Percentiles rank a stretch among this genome's conserved stretches.
These are phyloP conservation scores for Cheilosia vulpina DNA, from an alignment of 2,888 invertebrate species.

Conservation along the genomic window DNA sequence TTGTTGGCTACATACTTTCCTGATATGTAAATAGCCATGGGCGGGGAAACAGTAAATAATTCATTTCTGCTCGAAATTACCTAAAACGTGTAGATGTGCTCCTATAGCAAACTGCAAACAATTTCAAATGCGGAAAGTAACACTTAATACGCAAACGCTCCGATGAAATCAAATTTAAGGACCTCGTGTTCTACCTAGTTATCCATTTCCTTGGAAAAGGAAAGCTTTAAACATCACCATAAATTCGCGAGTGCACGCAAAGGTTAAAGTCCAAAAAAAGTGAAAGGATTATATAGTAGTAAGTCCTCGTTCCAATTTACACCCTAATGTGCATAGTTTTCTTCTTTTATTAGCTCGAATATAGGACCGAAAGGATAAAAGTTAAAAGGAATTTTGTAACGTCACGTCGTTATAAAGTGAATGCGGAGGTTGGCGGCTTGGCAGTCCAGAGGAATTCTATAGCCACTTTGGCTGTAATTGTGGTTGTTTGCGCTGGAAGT, in stretches of 20 bases:
- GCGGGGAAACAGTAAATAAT: not conserved
- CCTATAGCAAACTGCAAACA: not conserved
- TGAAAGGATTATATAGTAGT: slow-evolving; percentile 11
- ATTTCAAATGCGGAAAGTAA: not conserved
- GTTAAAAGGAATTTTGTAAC: slow-evolving; percentile 36
- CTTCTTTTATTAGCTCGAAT: slow-evolving; percentile 44
- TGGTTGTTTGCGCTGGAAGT: slow-evolving; percentile 17
- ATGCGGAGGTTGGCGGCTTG: not conserved
- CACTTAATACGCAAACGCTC: slow-evolving; percentile 33
- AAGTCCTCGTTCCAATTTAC: slow-evolving; percentile 53
- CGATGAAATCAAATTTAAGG: slow-evolving; percentile 38
- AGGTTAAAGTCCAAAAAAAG: slow-evolving; percentile 28
- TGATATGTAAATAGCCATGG: no score
- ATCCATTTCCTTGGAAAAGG: slow-evolving; percentile 47
- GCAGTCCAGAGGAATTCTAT: slow-evolving; percentile 20
- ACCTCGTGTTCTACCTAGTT: slow-evolving; percentile 35
- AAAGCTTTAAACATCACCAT: slow-evolving; percentile 28
- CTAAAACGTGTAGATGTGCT: not conserved
- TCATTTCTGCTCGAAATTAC: not conserved
- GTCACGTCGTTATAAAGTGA: not conserved
- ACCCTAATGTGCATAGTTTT: slow-evolving; percentile 55
- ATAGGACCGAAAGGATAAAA: slow-evolving; percentile 38
- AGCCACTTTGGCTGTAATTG: slow-evolving; percentile 32
- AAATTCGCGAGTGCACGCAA: slow-evolving; percentile 49
- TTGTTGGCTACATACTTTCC: no score